Evolutionary conservation across 2,113 vertebrate genomes (phyloP), one percentile per base, ranked within the genome.

Genomic region (Leptosomus discolor): DNA sequence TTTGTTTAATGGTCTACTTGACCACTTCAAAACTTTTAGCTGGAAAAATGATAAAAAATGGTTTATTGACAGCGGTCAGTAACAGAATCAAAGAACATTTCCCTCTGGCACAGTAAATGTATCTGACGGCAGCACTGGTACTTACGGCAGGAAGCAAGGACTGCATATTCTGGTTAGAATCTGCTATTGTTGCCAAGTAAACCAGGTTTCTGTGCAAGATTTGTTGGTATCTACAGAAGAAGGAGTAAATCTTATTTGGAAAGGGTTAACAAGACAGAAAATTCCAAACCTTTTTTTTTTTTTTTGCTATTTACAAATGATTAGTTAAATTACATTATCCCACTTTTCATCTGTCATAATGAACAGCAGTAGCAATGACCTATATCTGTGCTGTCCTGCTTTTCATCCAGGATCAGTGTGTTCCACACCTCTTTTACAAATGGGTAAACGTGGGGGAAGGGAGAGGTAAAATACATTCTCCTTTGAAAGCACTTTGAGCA

Each of bases 131-230:
- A 50, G 45, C 73, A 37, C 17, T 29, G 93, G 68, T 94, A 98
- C 99, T 99, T 98, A 99, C 99, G 22, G 99, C 99, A 45, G 99
- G 99, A 67, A 99, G 98, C 96, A 99, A 96, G 9, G 99, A 99
- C 98, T 99, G 99, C 99, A 99, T 99, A 97, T 99, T 99, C 98
- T 99, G 99, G 98, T 99, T 99, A 60, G 99, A 99, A 95, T 99
- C 99, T n/a, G 99, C 99, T 96, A 99, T 99, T 39, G 99, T 99
- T 87, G 99, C 99, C 98, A 99, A 97, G 94, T 99, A 99, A 88
- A 99, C 99, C 93, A 99, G 98, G 95, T 99, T 99, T 98, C 99
- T 99, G 98, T 99, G 99, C 97, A 99, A 98, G 96, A 99, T 98
- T 98, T 99, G 99, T 98, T 99, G 99, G 97, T 99, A 99, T 98